These are phyloP conservation scores for Villa cingulata DNA, from an alignment of 2,888 invertebrate genomes.

Conservation along the genomic window DNA sequence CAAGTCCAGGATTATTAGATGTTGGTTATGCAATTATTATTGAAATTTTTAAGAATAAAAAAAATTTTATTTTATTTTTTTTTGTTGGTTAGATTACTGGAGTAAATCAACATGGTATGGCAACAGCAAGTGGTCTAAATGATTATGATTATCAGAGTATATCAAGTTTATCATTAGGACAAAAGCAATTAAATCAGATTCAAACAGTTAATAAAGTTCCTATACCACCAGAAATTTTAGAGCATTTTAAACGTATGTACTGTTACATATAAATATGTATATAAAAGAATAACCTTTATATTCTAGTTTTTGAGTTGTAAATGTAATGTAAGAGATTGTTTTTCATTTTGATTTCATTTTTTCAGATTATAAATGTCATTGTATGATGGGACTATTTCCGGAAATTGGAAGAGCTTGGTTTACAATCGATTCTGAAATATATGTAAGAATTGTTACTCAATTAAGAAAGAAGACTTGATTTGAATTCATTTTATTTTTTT, in stretches of 20 bases:
- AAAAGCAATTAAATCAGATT: constrained; percentile 60
- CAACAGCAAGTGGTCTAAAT: constrained; percentile 78
- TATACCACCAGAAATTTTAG: constrained; percentile 83
- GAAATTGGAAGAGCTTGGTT: constrained; percentile 95
- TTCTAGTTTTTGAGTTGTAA: no score
- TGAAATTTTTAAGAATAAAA: no score
- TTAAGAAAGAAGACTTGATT: no score
- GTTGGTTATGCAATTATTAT: no score
- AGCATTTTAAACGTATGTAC: constrained; percentile 77
- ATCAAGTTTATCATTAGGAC: constrained; percentile 52
- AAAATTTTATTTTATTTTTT: no score
- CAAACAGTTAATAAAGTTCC: constrained; percentile 72
- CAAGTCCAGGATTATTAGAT: constrained; percentile 29
- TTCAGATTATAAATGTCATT: constrained; percentile 87
- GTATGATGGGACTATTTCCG: constrained; percentile 93
- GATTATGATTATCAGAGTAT: constrained; percentile 83
- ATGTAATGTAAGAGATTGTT: no score
- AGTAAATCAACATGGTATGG: constrained; percentile 50
- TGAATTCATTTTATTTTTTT: background rate
- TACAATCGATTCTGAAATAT: constrained; percentile 94
- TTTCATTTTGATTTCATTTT: background rate
- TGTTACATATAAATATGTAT: no score
- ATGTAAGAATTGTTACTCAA: constrained; percentile 46
- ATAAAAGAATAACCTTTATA: no score
- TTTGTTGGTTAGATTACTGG: constrained; percentile 40